Percentiles rank a stretch among this genome's conserved stretches.
These are phyloP conservation scores for Lepas anatifera DNA, from an alignment of 2,888 invertebrate species.

Conservation along the genomic window DNA sequence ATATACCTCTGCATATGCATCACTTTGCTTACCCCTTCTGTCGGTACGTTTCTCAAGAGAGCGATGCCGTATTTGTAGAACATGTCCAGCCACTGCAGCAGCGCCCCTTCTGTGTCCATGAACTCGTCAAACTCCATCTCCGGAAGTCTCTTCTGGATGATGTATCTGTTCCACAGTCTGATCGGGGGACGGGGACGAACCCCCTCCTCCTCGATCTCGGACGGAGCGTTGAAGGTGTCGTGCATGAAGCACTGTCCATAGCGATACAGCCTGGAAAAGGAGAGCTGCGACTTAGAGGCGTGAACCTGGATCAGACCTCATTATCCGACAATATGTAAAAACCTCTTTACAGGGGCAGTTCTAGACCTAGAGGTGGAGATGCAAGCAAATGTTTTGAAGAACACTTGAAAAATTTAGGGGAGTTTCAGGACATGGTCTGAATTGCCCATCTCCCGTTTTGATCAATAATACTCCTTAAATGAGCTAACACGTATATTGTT, in stretches of 20 bases:
- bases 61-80: slow-evolving; percentile 31
- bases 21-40: slow-evolving; percentile 25
- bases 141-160: slow-evolving; percentile 30
- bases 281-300: too few relatives aligned
- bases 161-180: slow-evolving; percentile 29
- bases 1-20: too few relatives aligned
- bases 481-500: too few relatives aligned
- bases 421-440: too few relatives aligned
- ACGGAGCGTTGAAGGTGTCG: slow-evolving; percentile 26
- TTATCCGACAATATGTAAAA: too few relatives aligned
- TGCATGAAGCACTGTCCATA: slow-evolving; percentile 31
- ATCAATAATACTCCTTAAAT: too few relatives aligned
- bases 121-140: slow-evolving; percentile 31
- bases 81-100: slow-evolving; percentile 31
- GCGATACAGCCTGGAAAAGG: slow-evolving; percentile 29
- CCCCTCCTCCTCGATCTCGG: slow-evolving; percentile 23
- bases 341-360: too few relatives aligned
- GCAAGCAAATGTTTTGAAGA: too few relatives aligned
- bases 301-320: too few relatives aligned
- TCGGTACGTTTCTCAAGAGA: slow-evolving; percentile 30
- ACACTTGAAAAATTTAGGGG: too few relatives aligned
- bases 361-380: too few relatives aligned
- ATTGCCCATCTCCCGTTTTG: too few relatives aligned
- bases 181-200: slow-evolving; percentile 26
- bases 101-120: slow-evolving; percentile 29